Evolutionary conservation across 2,888 invertebrate genomes (phyloP).

Genomic region (Drosophila fungiperda): DNA sequence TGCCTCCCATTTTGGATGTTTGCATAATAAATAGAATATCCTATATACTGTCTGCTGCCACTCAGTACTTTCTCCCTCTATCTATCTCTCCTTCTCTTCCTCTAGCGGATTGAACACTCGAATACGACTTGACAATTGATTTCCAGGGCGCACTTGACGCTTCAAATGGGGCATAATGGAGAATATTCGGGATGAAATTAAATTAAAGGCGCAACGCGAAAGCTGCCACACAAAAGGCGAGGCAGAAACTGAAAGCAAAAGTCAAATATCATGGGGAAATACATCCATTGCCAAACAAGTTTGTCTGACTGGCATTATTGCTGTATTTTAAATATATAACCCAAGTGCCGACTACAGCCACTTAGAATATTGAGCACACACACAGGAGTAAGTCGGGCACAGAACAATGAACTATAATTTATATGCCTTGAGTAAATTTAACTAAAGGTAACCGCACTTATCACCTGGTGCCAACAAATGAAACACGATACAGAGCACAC

Average conservation of each 20-base stretch:
- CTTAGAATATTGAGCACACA: constrained; percentile 12
- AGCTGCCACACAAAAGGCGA: constrained; percentile 23
- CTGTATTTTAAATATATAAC: constrained; percentile 37
- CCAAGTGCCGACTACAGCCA: constrained; percentile 22
- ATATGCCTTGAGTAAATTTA: constrained; percentile 71
- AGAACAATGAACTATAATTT: constrained; percentile 74
- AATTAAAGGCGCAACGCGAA: constrained; percentile 42
- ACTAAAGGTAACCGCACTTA: constrained; percentile 60
- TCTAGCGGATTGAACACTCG: neutral
- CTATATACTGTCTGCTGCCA: neutral
- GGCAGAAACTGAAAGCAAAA: constrained; percentile 4
- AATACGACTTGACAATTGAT: constrained; percentile 37
- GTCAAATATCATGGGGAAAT: constrained; percentile 1
- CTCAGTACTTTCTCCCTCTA: neutral
- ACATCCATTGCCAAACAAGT: constrained; percentile 7
- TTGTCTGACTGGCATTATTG: constrained; percentile 15
- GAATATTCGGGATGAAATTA: constrained; percentile 57
- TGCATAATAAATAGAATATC: constrained; percentile 18
- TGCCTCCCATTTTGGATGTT: constrained; percentile 25
- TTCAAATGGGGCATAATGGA: constrained; percentile 38
- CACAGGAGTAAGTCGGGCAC: constrained; percentile 6
- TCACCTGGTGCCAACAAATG: constrained; percentile 61
- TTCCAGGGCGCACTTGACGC: constrained; percentile 39
- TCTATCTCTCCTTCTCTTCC: neutral
- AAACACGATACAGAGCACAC: constrained; percentile 31